Base-by-base conservation (phyloP, 2,888 invertebrate species). In the Galerucella nymphaeae region DNA sequence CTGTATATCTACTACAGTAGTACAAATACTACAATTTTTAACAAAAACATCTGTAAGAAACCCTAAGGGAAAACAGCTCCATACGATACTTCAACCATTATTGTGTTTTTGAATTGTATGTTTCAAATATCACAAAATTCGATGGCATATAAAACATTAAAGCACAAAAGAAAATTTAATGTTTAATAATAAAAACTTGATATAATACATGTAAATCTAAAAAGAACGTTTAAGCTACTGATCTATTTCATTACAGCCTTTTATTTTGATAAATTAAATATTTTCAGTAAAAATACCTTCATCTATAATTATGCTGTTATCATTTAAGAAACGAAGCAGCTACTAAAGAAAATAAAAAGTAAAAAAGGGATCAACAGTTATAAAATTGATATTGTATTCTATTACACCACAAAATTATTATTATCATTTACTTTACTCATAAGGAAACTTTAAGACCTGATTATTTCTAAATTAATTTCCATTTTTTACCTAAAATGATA, bases 171-270 rank as follows among this genome's bases (percentile, higher is more conserved):
- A 64, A 30, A 18, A n/a, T n/a, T n/a, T n/a, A n/a, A 64, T 48
- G 50, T 71, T 58, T 66, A 61, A 55, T 53, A 20, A 61, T 61
- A 66, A 66, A 66, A 71, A 61, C 14, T 65, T 14, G 18, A n/a
- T 58, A 50, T 48, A 58, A 30, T 55, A 65, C 45, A 70, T 38
- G 45, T 64, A 48, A 10, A 59, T 13, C 45, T 30, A 65, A 64
- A 41, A 55, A 57, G 18, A 41, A 41, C n/a, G 58, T 20, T 30
- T 65, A 53, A 63, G 68, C 66, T 67, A 67, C 18, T 48, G 55
- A 69, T 61, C 69, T 72, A 72, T 23, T 66, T 69, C 69, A 72
- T 72, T 72, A 72, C 72, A 72, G 72, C 72, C 72, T 72, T 72
- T 65, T 53, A 65, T 69, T 69, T 72, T 72, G 68, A 72, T 65